phyloP scores from a whole-genome alignment of 2,113 vertebrate species.

The Vombatus ursinus region DNA sequence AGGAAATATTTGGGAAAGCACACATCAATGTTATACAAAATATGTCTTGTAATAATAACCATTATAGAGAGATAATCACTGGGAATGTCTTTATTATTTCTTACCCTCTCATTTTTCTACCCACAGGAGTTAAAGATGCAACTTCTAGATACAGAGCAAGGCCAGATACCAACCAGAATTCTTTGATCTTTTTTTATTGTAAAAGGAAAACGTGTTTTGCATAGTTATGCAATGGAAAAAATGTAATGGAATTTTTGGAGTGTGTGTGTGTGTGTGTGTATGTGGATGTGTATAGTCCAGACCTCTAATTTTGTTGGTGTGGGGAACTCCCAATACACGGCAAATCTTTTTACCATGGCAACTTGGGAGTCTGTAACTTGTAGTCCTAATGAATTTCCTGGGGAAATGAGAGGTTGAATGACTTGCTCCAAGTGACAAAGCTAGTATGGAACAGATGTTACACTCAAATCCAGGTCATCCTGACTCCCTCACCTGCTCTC shows the following conservation, averaged over 20 bases:
- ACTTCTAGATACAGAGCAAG: not conserved
- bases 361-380: not conserved
- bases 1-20: not conserved
- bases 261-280: not conserved
- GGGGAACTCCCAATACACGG: not conserved
- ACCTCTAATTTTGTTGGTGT: not conserved
- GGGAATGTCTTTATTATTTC: not conserved
- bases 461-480: not conserved
- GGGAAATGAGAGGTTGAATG: not conserved
- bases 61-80: not conserved
- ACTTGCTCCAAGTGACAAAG: not conserved
- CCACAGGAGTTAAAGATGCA: not conserved
- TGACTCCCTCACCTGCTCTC: not conserved
- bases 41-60: not conserved
- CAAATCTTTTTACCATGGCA: not conserved
- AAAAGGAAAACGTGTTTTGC: not conserved
- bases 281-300: not conserved
- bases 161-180: not conserved
- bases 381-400: not conserved
- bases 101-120: not conserved
- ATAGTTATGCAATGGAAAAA: not conserved
- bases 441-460: not conserved
- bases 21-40: not conserved
- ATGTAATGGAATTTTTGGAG: not conserved
- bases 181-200: not conserved